These are phyloP conservation scores for Poicephalus gulielmi DNA, from an alignment of 2,113 vertebrate genomes.

Conservation along the genomic window DNA sequence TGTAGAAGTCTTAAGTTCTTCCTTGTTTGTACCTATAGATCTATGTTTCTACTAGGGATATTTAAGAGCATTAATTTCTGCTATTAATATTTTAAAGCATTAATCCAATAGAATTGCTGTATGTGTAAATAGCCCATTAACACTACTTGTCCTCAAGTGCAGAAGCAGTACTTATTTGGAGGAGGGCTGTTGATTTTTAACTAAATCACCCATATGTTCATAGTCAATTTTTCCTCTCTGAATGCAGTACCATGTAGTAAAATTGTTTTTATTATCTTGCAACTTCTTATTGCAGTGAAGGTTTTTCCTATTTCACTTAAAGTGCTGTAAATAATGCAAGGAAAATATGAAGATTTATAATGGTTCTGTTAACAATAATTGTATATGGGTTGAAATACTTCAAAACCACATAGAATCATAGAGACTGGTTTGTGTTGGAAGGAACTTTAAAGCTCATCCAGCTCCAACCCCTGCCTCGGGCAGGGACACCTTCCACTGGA, in stretches of 20 bases:
- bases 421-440: not conserved
- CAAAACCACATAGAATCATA: not conserved
- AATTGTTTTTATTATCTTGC: not conserved
- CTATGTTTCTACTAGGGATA: not conserved
- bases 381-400: not conserved
- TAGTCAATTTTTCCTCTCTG: not conserved
- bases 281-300: not conserved
- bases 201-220: not conserved
- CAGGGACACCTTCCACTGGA: not conserved
- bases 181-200: not conserved
- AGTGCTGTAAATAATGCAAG: not conserved
- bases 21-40: not conserved
- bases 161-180: not conserved
- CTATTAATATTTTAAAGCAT: not conserved
- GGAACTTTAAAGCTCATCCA: not conserved
- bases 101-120: not conserved
- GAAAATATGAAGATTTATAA: not conserved
- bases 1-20: not conserved
- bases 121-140: not conserved
- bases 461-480: not conserved
- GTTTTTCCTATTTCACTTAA: not conserved
- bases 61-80: not conserved
- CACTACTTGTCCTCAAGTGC: not conserved
- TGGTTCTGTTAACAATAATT: not conserved
- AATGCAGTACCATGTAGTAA: not conserved